These are phyloP conservation scores for Gulo gulo DNA, from an alignment of 2,113 vertebrate genomes.

Conservation along the genomic window DNA sequence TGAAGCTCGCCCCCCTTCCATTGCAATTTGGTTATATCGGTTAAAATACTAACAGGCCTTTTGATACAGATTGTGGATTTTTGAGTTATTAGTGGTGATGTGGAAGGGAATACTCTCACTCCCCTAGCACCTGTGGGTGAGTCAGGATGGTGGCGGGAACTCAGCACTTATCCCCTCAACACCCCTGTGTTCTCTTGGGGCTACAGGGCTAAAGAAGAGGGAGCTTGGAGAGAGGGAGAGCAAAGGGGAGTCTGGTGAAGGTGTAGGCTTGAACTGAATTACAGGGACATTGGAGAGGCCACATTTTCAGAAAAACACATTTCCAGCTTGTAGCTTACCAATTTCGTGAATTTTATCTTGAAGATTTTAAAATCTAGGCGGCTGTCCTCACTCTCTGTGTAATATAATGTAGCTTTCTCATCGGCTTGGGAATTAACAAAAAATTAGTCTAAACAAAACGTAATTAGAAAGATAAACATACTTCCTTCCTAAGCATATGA, in stretches of 20 bases:
- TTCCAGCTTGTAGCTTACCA: background rate
- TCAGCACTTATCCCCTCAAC: rapidly evolving
- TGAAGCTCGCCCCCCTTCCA: background rate
- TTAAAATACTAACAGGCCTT: background rate
- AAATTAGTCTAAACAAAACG: constrained; percentile 20
- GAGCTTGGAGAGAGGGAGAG: background rate
- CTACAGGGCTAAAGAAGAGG: background rate
- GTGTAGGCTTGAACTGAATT: background rate
- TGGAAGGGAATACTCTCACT: background rate
- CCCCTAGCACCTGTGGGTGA: background rate
- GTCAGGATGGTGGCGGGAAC: background rate
- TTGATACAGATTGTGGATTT: background rate
- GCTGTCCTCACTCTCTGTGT: background rate
- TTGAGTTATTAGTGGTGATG: background rate
- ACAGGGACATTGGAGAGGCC: background rate
- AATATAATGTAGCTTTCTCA: background rate
- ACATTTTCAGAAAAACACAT: background rate
- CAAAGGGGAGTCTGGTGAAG: rapidly evolving
- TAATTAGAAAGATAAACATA: constrained; percentile 59
- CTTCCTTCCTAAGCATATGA: constrained; percentile 4
- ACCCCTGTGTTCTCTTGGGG: background rate
- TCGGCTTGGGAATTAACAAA: background rate
- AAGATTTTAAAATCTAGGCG: background rate
- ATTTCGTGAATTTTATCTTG: background rate
- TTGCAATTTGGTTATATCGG: background rate